phyloP scores from a whole-genome alignment of 2,113 vertebrate species.

The Amazona guildingii region DNA sequence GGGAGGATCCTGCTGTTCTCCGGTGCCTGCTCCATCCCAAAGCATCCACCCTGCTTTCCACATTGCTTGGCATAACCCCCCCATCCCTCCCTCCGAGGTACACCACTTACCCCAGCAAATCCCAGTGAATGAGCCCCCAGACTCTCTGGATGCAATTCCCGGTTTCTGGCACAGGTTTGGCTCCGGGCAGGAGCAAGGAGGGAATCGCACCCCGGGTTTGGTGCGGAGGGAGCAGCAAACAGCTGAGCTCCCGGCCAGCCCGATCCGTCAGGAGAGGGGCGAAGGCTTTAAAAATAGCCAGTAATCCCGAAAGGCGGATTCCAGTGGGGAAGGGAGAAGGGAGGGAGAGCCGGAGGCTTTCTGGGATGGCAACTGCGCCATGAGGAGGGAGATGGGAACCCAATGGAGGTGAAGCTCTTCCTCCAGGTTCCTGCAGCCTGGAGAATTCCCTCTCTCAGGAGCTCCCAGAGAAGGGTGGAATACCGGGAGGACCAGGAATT shows the following conservation, averaged over 20 bases:
- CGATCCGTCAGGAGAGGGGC: neutral
- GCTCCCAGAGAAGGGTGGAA: accelerated
- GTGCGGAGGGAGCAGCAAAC: neutral
- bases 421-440: neutral
- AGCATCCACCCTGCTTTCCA: neutral
- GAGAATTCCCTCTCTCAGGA: neutral
- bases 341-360: neutral
- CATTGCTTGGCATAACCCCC: neutral
- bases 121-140: neutral
- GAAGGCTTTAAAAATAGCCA: constrained; percentile 56
- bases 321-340: neutral
- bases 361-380: neutral
- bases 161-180: neutral
- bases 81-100: neutral
- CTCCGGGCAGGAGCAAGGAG: neutral
- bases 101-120: neutral
- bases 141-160: neutral
- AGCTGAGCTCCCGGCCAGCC: constrained; percentile 31
- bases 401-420: neutral
- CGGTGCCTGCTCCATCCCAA: neutral
- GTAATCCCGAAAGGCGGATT: neutral
- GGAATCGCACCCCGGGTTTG: neutral
- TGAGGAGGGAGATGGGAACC: neutral
- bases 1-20: neutral
- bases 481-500: neutral